A percentile compares a stretch with the other conserved stretches of the same genome.
phyloP scores from a whole-genome alignment of 2,113 vertebrate genomes.

The Nymphicus hollandicus region DNA sequence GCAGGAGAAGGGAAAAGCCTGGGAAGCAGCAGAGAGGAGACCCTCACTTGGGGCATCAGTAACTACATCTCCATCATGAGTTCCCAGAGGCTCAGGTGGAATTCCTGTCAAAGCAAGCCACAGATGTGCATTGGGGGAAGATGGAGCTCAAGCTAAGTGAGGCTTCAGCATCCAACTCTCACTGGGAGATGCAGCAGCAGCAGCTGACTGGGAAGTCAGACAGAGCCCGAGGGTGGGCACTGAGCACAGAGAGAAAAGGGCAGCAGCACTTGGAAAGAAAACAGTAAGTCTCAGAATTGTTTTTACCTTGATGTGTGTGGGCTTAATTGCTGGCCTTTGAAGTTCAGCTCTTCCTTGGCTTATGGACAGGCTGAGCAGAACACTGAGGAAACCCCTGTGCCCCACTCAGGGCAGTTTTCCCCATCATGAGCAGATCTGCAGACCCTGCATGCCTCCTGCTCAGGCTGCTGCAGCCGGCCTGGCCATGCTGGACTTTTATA shows the following conservation, averaged over 20 bases:
- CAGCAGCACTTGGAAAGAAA: background rate
- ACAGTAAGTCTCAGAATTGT: background rate
- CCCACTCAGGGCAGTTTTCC: background rate
- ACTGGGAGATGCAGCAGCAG: background rate
- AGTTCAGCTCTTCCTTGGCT: background rate
- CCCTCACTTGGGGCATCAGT: background rate
- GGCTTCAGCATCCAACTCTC: background rate
- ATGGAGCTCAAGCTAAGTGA: background rate
- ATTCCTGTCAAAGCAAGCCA: accelerated
- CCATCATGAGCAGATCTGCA: accelerated
- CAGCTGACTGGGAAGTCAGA: background rate
- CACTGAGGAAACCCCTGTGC: background rate
- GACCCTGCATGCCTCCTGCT: background rate
- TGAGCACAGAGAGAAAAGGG: background rate
- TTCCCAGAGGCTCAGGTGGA: background rate
- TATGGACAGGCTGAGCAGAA: background rate
- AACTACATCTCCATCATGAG: background rate
- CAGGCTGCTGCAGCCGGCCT: background rate
- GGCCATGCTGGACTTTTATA: background rate
- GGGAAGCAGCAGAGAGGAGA: background rate
- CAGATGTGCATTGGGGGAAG: background rate
- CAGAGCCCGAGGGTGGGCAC: background rate
- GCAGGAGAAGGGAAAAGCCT: background rate
- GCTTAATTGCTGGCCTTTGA: slow-evolving; percentile 23
- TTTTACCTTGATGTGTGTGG: slow-evolving; percentile 29